Conservation (phyloP, 2,888 invertebrate species). For the Athalia rosae region DNA sequence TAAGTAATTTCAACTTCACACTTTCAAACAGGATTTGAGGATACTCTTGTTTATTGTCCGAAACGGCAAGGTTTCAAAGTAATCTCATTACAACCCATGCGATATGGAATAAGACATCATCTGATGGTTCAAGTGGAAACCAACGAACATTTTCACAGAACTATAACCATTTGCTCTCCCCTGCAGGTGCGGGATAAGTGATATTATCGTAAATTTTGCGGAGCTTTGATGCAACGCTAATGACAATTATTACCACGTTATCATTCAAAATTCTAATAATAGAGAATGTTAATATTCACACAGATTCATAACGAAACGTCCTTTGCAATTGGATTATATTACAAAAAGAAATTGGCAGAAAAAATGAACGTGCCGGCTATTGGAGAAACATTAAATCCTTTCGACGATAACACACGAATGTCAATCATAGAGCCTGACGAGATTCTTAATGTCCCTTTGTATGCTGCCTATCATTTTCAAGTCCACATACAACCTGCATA, state of each 20-base stretch:
- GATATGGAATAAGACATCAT: conserved; percentile 80
- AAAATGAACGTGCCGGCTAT: conserved; percentile 79
- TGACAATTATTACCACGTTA: neutral
- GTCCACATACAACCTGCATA: conserved; percentile 84
- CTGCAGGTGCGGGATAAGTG: conserved; percentile 77
- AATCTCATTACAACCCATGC: conserved; percentile 79
- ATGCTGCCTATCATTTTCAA: conserved; percentile 87
- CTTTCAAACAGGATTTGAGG: conserved; percentile 74
- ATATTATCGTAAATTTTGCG: neutral
- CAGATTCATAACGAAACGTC: conserved; percentile 87
- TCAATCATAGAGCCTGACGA: conserved; percentile 85
- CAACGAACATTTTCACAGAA: conserved; percentile 75
- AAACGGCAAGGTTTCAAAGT: conserved; percentile 80
- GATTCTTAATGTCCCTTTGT: conserved; percentile 84
- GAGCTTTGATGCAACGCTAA: neutral
- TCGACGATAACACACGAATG: conserved; percentile 83
- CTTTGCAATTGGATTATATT: conserved; percentile 84
- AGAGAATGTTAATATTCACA: conserved; percentile 51
- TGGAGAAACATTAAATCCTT: conserved; percentile 84
- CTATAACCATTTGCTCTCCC: conserved; percentile 83
- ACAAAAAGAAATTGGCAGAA: conserved; percentile 83
- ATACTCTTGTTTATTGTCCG: conserved; percentile 80
- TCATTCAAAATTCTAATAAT: conserved; percentile 4
- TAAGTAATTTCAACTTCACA: neutral
- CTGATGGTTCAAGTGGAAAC: conserved; percentile 81